Conservation (phyloP, 2,888 invertebrate genomes). For the Deroplatys truncata region DNA sequence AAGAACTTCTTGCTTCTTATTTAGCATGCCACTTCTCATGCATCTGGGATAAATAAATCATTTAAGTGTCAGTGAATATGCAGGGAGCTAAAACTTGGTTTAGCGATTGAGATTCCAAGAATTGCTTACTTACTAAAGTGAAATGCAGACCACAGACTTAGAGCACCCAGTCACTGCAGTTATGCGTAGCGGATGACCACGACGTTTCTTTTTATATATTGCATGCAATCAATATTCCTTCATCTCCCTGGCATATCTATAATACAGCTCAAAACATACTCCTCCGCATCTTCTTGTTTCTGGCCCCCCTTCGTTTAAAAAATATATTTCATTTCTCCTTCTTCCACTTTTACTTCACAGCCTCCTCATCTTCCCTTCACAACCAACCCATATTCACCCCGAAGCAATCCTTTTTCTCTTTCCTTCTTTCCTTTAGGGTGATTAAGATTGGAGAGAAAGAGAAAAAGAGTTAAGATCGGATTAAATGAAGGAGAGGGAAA, state of each 20-base stretch:
- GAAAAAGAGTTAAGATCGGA: neutral
- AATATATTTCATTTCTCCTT: slow-evolving; percentile 3
- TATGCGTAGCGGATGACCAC: too few relatives aligned
- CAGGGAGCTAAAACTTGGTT: too few relatives aligned
- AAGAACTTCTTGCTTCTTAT: too few relatives aligned
- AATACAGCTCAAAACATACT: neutral
- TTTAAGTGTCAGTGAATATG: too few relatives aligned
- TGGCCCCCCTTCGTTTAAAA: neutral
- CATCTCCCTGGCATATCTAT: neutral
- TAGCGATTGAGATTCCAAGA: too few relatives aligned
- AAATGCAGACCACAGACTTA: too few relatives aligned
- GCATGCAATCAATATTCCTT: too few relatives aligned
- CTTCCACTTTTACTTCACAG: neutral
- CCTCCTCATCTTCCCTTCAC: slow-evolving; percentile 5
- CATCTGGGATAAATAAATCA: too few relatives aligned
- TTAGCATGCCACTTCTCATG: too few relatives aligned
- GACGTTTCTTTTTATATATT: too few relatives aligned
- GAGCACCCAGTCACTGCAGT: too few relatives aligned
- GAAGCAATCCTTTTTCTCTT: slow-evolving; percentile 10
- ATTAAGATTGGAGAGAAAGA: slow-evolving; percentile 20
- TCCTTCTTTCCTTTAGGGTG: slow-evolving; percentile 24
- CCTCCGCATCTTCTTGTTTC: neutral
- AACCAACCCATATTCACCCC: slow-evolving; percentile 11
- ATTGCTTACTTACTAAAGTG: too few relatives aligned
- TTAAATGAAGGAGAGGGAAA: slow-evolving; percentile 19